These are phyloP conservation scores for Flexamia atlantica DNA, from an alignment of 2,888 invertebrate species.

Conservation along the genomic window DNA sequence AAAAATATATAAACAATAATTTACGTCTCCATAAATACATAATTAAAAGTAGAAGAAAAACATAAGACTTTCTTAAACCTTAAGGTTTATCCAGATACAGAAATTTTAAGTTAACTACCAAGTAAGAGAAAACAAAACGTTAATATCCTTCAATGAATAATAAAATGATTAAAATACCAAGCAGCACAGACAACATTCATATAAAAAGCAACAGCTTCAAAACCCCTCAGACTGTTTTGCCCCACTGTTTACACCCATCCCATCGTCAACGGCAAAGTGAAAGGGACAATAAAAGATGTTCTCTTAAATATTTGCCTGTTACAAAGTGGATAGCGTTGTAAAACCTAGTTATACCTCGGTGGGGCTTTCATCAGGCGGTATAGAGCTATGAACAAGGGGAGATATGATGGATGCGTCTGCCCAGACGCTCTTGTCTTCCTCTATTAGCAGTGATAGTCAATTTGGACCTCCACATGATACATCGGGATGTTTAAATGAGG, in stretches of 20 bases:
- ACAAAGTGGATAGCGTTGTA: conserved; percentile 59
- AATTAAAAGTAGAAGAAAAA: too few species aligned
- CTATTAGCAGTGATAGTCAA: conserved; percentile 47
- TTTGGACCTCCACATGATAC: conserved; percentile 26
- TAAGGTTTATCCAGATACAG: too few species aligned
- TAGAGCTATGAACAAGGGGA: conserved; percentile 37
- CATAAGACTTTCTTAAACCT: too few species aligned
- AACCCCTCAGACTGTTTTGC: background rate
- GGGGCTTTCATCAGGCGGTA: conserved; percentile 40
- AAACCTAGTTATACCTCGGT: conserved; percentile 5
- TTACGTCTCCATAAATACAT: too few species aligned
- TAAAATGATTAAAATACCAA: too few species aligned
- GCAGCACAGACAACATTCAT: too few species aligned
- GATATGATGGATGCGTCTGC: conserved; percentile 47
- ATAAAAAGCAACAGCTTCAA: background rate
- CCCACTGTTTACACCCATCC: background rate
- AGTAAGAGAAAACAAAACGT: too few species aligned
- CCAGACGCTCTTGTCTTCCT: conserved; percentile 49
- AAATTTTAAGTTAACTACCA: too few species aligned
- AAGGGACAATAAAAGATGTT: conserved; percentile 58
- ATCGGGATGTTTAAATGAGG: conserved; percentile 38
- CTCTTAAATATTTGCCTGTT: conserved; percentile 50
- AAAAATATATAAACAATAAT: too few species aligned
- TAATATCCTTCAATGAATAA: too few species aligned
- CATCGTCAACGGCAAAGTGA: conserved; percentile 5